Conservation (phyloP, 2,888 invertebrate species). For the Melipona bicolor region DNA sequence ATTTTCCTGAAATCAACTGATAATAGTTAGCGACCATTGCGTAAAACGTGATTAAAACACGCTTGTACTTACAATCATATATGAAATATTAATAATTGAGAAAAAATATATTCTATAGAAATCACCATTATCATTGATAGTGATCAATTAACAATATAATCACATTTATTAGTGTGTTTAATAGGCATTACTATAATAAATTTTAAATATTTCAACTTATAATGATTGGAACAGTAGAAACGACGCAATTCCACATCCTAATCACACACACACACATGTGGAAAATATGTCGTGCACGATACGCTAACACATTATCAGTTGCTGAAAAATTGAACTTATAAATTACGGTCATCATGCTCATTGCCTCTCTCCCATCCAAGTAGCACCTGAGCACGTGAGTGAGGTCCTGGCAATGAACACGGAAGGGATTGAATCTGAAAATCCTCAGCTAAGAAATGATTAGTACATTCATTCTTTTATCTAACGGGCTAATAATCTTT, state of each 20-base stretch:
- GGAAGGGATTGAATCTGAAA: neutral
- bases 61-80: too few species aligned
- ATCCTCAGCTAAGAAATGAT: neutral
- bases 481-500: neutral
- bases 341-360: neutral
- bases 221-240: neutral
- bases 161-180: too few species aligned
- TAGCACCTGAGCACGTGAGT: neutral
- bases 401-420: neutral
- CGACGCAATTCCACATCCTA: neutral
- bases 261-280: neutral
- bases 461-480: neutral
- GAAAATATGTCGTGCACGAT: conserved; percentile 1
- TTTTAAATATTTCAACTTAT: neutral
- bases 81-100: too few species aligned
- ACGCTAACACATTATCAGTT: neutral
- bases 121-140: too few species aligned
- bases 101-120: too few species aligned
- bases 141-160: too few species aligned
- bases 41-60: too few species aligned
- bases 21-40: too few species aligned
- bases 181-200: too few species aligned
- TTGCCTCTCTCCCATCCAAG: neutral
- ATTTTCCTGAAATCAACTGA: too few species aligned
- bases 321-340: neutral